phyloP scores from a whole-genome alignment of 2,113 vertebrate species.

The Vanacampus margaritifer region DNA sequence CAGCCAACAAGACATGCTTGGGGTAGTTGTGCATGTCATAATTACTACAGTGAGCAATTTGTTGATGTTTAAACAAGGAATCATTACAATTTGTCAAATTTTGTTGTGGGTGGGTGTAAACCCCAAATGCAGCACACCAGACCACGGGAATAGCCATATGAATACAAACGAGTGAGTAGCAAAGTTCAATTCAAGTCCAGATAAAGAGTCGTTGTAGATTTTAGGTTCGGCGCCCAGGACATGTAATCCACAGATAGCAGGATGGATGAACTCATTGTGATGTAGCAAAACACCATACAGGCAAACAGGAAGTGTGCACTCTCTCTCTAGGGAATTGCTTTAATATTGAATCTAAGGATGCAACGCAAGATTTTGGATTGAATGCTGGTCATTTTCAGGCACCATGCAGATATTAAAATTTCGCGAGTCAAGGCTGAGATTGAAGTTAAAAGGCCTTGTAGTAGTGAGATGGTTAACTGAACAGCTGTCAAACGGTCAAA shows the following conservation, averaged over 20 bases:
- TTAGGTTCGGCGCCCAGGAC: not conserved
- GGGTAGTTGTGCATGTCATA: not conserved
- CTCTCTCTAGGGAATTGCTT: not conserved
- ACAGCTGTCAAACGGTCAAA: conserved; percentile 4
- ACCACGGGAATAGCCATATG: not conserved
- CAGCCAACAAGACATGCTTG: not conserved
- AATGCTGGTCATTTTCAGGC: conserved; percentile 19
- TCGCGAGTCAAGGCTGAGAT: conserved; percentile 31
- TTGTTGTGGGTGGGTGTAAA: not conserved
- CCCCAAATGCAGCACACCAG: not conserved
- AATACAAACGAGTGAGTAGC: not conserved
- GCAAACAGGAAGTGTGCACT: too few relatives aligned
- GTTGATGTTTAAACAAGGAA: not conserved
- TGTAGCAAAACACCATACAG: too few relatives aligned
- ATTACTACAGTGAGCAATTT: not conserved
- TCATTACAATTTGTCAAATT: not conserved
- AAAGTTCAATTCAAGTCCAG: not conserved
- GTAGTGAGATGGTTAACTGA: conserved; percentile 7
- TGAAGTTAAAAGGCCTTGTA: conserved; percentile 17
- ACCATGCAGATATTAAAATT: conserved; percentile 42
- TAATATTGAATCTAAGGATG: conserved; percentile 1
- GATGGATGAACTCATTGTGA: too few relatives aligned
- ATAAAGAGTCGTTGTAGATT: not conserved
- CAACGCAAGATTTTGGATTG: not conserved
- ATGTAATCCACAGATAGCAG: too few relatives aligned